Percentiles rank a stretch among this genome's conserved stretches.
phyloP scores from a whole-genome alignment of 1,140 invertebrate species.

The Atta colombica region DNA sequence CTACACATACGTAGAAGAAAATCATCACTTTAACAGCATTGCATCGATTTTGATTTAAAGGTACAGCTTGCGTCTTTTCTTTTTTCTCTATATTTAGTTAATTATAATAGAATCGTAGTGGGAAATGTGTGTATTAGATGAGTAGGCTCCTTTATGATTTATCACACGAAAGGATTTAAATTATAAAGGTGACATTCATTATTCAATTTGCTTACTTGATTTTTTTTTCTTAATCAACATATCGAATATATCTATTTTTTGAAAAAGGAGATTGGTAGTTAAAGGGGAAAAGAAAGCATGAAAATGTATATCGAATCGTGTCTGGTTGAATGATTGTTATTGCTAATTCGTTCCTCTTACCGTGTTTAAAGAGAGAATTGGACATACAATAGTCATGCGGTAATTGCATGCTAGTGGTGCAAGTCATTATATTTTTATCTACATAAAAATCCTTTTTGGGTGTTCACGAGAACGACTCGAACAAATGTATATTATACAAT shows the following conservation, averaged over 20 bases:
- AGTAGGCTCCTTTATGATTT: slow-evolving; percentile 6
- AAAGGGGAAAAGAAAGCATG: background rate
- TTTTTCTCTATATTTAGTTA: slow-evolving; percentile 19
- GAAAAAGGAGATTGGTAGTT: background rate
- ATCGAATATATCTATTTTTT: slow-evolving; percentile 48
- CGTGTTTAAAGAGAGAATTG: slow-evolving; percentile 50
- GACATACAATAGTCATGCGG: slow-evolving; percentile 5
- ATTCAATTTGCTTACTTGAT: background rate
- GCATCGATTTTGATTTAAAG: slow-evolving; percentile 35
- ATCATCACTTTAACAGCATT: slow-evolving; percentile 40
- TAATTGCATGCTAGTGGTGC: slow-evolving; percentile 4
- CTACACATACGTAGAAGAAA: background rate
- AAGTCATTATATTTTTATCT: slow-evolving; percentile 65
- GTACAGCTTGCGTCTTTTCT: slow-evolving; percentile 15
- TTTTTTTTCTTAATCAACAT: background rate
- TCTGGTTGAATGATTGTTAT: slow-evolving; percentile 50
- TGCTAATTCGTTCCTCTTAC: slow-evolving; percentile 74
- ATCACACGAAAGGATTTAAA: background rate
- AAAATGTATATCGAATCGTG: slow-evolving; percentile 40
- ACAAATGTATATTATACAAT: slow-evolving; percentile 70
- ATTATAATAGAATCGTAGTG: slow-evolving; percentile 7
- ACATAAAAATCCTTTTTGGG: slow-evolving; percentile 37
- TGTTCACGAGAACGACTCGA: background rate
- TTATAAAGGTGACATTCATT: slow-evolving; percentile 1
- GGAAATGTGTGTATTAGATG: background rate